Evolutionary conservation across 2,888 invertebrate genomes (phyloP).

Genomic region (Trachelus tabidus): DNA sequence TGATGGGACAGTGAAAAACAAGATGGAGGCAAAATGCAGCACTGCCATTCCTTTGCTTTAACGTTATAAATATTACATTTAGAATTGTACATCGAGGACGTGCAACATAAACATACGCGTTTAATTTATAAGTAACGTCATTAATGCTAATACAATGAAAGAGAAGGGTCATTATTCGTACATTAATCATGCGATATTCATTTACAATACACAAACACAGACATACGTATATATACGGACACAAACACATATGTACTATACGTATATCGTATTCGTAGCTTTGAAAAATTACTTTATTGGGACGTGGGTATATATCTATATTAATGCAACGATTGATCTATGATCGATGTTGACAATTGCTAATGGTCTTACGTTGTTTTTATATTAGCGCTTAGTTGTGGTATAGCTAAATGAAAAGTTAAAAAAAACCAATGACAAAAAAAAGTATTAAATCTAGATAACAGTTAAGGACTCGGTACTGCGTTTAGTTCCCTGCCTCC

Average conservation of each 20-base stretch:
- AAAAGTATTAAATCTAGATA: constrained; percentile 3
- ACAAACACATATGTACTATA: background rate
- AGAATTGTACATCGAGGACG: constrained; percentile 18
- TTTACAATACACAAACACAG: background rate
- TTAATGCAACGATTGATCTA: background rate
- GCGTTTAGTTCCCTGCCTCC: constrained; percentile 15
- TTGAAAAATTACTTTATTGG: background rate
- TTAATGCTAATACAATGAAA: constrained; percentile 9
- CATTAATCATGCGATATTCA: background rate
- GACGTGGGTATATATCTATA: background rate
- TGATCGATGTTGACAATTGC: constrained; percentile 1
- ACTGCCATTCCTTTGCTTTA: background rate
- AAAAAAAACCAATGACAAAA: background rate
- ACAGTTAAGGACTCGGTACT: constrained; percentile 8
- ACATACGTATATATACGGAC: background rate
- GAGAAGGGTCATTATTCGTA: background rate
- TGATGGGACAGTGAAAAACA: background rate
- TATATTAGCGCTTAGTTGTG: constrained; percentile 8
- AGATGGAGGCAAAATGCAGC: background rate
- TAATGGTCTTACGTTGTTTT: constrained; percentile 13
- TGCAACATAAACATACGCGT: background rate
- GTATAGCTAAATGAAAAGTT: background rate
- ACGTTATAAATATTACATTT: background rate
- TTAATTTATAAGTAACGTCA: background rate
- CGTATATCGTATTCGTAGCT: background rate